phyloP scores from a whole-genome alignment of 2,797 vertebrate species.

The Aldrovandia affinis region DNA sequence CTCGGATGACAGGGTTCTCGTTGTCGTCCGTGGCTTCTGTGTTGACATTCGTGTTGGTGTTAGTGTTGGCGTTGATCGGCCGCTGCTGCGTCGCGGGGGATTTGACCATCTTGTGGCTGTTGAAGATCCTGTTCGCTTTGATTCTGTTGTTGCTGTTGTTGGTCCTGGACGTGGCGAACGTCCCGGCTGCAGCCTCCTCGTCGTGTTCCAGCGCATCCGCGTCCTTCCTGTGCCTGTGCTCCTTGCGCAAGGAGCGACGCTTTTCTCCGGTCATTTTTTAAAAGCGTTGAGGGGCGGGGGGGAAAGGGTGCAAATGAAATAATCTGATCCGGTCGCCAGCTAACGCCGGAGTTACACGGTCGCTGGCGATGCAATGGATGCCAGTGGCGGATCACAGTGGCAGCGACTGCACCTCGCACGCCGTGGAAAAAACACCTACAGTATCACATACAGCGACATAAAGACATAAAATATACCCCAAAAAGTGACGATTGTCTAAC shows the following conservation, averaged over 20 bases:
- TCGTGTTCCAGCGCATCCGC: constrained; percentile 82
- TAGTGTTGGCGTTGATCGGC: constrained; percentile 67
- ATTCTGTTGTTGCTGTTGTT: constrained; percentile 64
- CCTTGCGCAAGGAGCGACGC: constrained; percentile 87
- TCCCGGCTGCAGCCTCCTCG: constrained; percentile 75
- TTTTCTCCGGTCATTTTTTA: constrained; percentile 88
- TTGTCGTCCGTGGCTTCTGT: constrained; percentile 62
- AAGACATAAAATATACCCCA: background rate
- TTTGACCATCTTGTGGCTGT: constrained; percentile 63
- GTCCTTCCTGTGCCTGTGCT: constrained; percentile 85
- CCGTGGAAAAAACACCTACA: constrained; percentile 19
- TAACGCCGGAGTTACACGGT: background rate
- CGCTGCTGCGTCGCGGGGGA: constrained; percentile 57
- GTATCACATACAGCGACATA: constrained; percentile 11
- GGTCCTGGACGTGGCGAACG: constrained; percentile 62
- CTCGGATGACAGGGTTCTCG: constrained; percentile 69
- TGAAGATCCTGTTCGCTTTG: constrained; percentile 74
- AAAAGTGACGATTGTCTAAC: background rate
- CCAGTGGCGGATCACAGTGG: constrained; percentile 24
- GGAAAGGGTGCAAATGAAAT: background rate
- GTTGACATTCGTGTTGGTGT: constrained; percentile 62
- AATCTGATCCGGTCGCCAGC: background rate
- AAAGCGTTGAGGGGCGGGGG: too few species aligned
- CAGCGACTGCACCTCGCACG: constrained; percentile 13
- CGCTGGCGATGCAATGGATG: constrained; percentile 26